Evolutionary conservation across 2,113 vertebrate genomes (phyloP).

Genomic region (Xiphorhynchus elegans): DNA sequence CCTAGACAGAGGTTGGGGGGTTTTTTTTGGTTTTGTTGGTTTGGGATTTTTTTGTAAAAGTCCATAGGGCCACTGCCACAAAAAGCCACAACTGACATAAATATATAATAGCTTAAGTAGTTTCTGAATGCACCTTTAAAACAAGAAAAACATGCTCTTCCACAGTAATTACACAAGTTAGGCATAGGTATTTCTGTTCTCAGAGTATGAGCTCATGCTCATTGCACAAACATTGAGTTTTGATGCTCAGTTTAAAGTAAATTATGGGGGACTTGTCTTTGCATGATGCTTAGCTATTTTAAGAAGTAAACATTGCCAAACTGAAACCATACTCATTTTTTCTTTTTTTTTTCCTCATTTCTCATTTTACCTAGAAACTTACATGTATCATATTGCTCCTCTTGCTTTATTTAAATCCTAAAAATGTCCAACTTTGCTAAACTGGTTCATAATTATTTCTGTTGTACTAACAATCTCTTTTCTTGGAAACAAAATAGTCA

Average conservation of each 20-base stretch:
- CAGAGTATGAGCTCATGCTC: not conserved
- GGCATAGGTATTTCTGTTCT: not conserved
- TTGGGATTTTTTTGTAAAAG: not conserved
- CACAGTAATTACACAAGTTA: not conserved
- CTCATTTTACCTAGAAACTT: not conserved
- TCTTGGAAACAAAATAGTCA: not conserved
- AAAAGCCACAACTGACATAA: conserved; percentile 22
- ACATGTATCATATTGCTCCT: not conserved
- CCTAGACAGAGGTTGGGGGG: not conserved
- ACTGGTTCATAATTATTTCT: not conserved
- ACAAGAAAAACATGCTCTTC: not conserved
- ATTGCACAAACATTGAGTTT: not conserved
- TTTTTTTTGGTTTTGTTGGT: not conserved
- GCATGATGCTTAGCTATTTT: not conserved
- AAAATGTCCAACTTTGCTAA: conserved; percentile 4
- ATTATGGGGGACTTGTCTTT: not conserved
- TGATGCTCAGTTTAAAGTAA: not conserved
- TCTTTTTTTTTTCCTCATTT: too few relatives aligned
- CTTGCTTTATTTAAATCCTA: not conserved
- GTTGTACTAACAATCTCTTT: not conserved
- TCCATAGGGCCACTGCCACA: not conserved
- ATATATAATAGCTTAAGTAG: not conserved
- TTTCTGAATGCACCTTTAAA: not conserved
- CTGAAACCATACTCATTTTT: not conserved
- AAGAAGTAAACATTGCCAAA: not conserved